Evolutionary conservation across 2,888 invertebrate species (phyloP), one percentile per base, ranked within the genome.

Genomic region (Epsilonema sp.): DNA sequence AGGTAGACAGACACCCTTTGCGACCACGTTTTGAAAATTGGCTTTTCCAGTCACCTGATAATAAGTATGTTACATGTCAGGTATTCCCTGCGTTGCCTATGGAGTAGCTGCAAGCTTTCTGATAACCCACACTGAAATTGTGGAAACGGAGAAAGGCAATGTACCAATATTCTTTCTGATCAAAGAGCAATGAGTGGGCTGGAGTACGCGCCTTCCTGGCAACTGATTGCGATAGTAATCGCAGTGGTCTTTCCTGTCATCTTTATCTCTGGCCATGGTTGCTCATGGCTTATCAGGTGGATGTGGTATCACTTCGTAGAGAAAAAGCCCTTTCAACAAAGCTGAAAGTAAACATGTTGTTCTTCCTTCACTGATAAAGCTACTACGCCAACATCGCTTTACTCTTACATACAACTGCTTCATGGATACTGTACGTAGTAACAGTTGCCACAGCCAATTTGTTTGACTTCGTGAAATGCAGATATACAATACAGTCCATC

Each of bases 21-120:
- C 31, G 8, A 16, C 8, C 31, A 31, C 8, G 16, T 31, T 31
- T 8, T 16, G 8, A 11, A 39, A 39, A 39, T 8, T 39, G 20
- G 40, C 21, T n/a, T 5, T 11, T n/a, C 20, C n/a, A 39, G 8
- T 21, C 8, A 21, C 21, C n/a, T n/a, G n/a, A n/a, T n/a, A n/a
- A n/a, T n/a, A n/a, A n/a, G n/a, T n/a, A n/a, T n/a, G n/a, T n/a
- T n/a, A n/a, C n/a, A n/a, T n/a, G n/a, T n/a, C 67, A 87, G 89
- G 89, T 59, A 75, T 90, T 55, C 90, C 90, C 42, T 82, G 83
- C 63, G 67, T 90, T 48, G 76, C 84, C 45, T 92, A 92, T 71
- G 90, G 92, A 41, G 65, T 87, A 45, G 83, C 83, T 26, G 86
- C 87, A 22, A 79, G 76, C 46, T 76, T 76, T 56, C 68, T 90